phyloP scores from a whole-genome alignment of 92 coral and sea anemone genomes.

The Paragorgia papillata region DNA sequence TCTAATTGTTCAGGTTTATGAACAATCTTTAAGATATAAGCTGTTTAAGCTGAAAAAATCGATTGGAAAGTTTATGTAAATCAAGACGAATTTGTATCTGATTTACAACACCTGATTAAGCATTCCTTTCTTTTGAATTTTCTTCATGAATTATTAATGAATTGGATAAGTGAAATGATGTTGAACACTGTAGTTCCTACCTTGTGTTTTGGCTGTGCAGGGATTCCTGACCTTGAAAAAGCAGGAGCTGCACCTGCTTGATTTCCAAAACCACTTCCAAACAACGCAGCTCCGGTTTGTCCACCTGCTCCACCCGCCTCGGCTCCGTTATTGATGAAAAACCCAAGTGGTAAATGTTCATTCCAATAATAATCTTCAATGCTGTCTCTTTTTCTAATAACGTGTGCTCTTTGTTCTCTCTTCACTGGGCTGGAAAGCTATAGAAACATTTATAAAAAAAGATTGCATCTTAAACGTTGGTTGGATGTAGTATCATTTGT shows the following conservation, averaged over 20 bases:
- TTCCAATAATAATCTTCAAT: conserved; percentile 65
- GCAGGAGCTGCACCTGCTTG: conserved; percentile 61
- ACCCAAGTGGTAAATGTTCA: conserved; percentile 82
- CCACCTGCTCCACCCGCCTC: conserved; percentile 39
- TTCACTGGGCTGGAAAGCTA: conserved; percentile 6
- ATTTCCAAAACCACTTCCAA: conserved; percentile 74
- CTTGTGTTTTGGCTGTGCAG: conserved; percentile 67
- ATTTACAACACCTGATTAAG: too few species aligned
- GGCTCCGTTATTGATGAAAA: conserved; percentile 75
- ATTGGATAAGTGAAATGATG: too few species aligned
- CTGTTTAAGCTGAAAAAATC: too few species aligned
- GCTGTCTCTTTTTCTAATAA: conserved; percentile 59
- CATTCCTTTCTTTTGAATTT: too few species aligned
- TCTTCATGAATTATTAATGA: too few species aligned
- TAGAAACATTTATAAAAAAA: not conserved
- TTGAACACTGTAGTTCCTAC: too few species aligned
- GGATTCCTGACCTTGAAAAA: conserved; percentile 80
- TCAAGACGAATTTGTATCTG: too few species aligned
- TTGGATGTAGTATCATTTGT: too few species aligned
- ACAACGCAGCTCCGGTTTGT: conserved; percentile 47
- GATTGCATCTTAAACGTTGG: not conserved
- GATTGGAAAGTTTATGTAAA: too few species aligned
- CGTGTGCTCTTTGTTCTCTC: conserved; percentile 40
- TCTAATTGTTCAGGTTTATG: too few species aligned
- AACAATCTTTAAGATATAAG: too few species aligned